Evolutionary conservation across 2,888 invertebrate species (phyloP).

Genomic region (Epinotia brunnichana): DNA sequence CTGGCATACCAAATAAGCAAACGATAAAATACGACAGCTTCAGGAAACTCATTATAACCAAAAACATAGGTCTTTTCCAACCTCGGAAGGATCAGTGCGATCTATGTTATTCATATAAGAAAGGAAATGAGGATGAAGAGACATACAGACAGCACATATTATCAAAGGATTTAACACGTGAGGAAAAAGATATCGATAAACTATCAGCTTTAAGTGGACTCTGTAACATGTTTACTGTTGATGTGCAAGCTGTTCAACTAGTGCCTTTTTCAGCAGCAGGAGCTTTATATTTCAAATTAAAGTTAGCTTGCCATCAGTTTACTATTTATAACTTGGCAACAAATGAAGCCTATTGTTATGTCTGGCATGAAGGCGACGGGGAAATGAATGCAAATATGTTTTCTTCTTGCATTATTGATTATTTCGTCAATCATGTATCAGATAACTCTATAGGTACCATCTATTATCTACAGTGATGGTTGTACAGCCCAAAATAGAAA

Average conservation of each 20-base stretch:
- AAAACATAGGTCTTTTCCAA: no score
- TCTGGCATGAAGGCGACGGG: no score
- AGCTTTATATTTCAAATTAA: constrained; percentile 4
- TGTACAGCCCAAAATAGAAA: not conserved
- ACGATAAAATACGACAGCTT: no score
- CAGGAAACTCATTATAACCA: no score
- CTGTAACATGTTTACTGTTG: constrained; percentile 3
- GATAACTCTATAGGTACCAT: not conserved
- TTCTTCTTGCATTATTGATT: constrained; percentile 4
- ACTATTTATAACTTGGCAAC: not conserved
- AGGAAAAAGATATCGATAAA: no score
- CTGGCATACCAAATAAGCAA: no score
- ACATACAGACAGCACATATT: no score
- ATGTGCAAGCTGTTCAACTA: not conserved
- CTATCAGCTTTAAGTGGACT: no score
- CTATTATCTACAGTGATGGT: not conserved
- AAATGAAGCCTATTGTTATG: not conserved
- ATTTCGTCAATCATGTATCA: not conserved
- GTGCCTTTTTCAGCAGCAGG: constrained; percentile 2
- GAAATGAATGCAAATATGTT: not conserved
- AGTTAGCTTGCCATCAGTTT: not conserved
- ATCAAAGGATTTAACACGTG: no score
- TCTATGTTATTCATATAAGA: no score
- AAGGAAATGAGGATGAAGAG: no score
- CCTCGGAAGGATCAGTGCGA: no score